phyloP scores from a whole-genome alignment of 1,140 invertebrate species.

The Sycophila sp. region DNA sequence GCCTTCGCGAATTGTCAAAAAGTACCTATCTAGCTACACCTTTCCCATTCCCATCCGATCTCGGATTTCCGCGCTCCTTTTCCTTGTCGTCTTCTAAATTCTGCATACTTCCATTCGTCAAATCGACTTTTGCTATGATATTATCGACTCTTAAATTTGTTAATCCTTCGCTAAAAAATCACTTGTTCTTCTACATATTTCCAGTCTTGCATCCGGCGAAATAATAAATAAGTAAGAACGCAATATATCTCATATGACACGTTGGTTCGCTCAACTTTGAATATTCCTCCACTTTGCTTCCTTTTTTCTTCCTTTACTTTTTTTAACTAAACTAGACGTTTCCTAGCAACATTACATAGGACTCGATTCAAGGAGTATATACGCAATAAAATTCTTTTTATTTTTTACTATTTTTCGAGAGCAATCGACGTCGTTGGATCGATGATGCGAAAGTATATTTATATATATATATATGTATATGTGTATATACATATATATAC shows the following conservation, averaged over 20 bases:
- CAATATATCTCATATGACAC: constrained; percentile 22
- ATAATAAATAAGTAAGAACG: constrained; percentile 32
- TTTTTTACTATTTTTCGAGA: constrained; percentile 1
- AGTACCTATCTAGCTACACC: constrained; percentile 61
- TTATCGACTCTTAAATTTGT: constrained; percentile 26
- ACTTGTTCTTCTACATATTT: background rate
- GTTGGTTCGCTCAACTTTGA: constrained; percentile 12
- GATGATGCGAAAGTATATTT: constrained; percentile 22
- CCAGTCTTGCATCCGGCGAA: constrained; percentile 27
- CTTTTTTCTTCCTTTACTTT: constrained; percentile 6
- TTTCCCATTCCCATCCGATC: constrained; percentile 27
- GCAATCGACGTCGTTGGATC: constrained; percentile 20
- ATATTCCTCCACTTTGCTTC: constrained; percentile 15
- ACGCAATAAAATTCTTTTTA: constrained; percentile 26
- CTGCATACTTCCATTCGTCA: constrained; percentile 16
- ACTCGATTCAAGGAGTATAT: constrained; percentile 33
- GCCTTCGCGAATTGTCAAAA: constrained; percentile 53
- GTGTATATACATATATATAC: background rate
- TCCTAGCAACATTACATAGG: constrained; percentile 26
- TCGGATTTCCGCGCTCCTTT: constrained; percentile 12
- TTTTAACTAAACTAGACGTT: constrained; percentile 37
- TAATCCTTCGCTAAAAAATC: constrained; percentile 23
- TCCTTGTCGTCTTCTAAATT: constrained; percentile 2
- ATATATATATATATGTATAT: constrained; percentile 3
- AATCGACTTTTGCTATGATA: constrained; percentile 19